phyloP scores from a whole-genome alignment of 2,888 invertebrate species.

The Polydesmus complanatus region DNA sequence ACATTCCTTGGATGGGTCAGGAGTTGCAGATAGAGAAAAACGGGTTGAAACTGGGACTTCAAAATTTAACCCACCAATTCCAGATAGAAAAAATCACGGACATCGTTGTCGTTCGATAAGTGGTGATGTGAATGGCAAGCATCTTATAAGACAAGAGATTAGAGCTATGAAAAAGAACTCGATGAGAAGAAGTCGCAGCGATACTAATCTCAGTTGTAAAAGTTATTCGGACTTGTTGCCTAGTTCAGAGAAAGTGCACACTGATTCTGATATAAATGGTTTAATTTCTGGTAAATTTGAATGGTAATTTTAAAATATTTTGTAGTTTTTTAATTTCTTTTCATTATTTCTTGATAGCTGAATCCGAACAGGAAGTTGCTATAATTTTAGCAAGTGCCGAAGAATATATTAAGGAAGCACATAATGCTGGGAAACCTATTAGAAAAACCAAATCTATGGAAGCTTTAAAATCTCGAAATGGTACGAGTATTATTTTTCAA shows the following conservation, averaged over 20 bases:
- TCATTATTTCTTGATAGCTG: not conserved
- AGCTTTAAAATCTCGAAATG: constrained; percentile 24
- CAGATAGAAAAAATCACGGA: not conserved
- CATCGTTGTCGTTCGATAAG: constrained; percentile 12
- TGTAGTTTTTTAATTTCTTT: not conserved
- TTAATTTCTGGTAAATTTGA: not conserved
- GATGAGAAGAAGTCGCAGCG: constrained; percentile 23
- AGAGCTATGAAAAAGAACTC: constrained; percentile 1
- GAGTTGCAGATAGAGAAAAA: not conserved
- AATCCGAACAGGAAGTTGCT: constrained; percentile 21
- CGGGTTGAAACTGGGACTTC: not conserved
- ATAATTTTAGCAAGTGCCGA: constrained; percentile 19
- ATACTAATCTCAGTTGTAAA: constrained; percentile 21
- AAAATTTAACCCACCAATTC: not conserved
- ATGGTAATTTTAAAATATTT: no score
- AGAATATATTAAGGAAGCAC: constrained; percentile 9
- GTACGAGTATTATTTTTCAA: constrained; percentile 16
- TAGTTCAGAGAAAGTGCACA: not conserved
- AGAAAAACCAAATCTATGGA: constrained; percentile 27
- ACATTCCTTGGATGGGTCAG: not conserved
- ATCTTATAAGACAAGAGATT: not conserved
- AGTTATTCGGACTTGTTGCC: constrained; percentile 1
- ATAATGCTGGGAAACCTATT: constrained; percentile 7
- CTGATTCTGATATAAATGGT: not conserved
- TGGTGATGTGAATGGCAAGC: constrained; percentile 9